Evolutionary conservation across 2,113 vertebrate species (phyloP).

Genomic region (Corvus moneduloides): DNA sequence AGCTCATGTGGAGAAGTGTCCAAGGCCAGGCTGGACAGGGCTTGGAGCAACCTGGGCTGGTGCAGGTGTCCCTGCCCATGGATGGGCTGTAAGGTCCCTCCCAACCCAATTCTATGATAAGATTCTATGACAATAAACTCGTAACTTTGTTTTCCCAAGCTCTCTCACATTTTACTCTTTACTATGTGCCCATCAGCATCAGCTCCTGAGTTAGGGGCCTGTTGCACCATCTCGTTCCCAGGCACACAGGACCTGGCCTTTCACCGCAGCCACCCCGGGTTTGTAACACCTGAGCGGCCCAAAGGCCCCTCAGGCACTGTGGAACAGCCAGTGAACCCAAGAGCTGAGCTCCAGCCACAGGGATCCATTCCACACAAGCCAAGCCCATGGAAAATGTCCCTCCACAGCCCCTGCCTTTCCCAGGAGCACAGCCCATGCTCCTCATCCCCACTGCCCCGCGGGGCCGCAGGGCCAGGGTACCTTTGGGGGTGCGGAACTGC

Average conservation of each 20-base stretch:
- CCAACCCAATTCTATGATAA: neutral
- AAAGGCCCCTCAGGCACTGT: too few species aligned
- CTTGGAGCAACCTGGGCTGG: neutral
- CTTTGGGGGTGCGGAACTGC: conserved; percentile 95
- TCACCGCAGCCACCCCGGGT: neutral
- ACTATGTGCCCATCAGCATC: neutral
- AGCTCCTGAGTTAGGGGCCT: neutral
- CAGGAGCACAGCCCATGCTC: too few species aligned
- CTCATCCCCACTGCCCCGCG: neutral
- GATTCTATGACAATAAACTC: neutral
- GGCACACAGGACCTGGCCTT: neutral
- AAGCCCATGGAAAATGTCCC: neutral
- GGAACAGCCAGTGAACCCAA: neutral
- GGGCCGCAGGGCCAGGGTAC: conserved; percentile 40
- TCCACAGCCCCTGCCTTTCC: neutral
- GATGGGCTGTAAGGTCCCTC: neutral
- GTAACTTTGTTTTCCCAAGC: neutral
- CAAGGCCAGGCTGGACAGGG: neutral
- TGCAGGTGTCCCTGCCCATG: neutral
- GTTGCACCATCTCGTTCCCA: neutral
- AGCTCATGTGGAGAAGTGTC: neutral
- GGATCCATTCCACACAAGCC: neutral
- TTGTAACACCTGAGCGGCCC: neutral
- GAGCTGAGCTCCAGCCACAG: neutral
- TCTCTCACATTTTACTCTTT: neutral